Evolutionary conservation across 2,888 invertebrate genomes (phyloP).

Genomic region (Eristalis intricaria): DNA sequence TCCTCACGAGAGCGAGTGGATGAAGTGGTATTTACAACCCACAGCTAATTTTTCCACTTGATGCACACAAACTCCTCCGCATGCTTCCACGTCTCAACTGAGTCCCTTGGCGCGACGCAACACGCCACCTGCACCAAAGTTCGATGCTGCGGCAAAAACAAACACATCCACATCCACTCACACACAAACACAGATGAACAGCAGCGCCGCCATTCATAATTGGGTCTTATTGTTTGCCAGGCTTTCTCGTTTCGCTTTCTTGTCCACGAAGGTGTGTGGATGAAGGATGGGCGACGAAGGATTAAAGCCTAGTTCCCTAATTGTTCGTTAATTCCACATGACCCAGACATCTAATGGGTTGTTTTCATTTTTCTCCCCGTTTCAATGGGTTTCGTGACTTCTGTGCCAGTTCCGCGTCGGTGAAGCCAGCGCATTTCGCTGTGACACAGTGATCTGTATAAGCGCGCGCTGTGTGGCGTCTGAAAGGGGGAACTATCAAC

Average conservation of each 20-base stretch:
- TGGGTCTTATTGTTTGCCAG: constrained; percentile 2
- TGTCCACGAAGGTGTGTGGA: not conserved
- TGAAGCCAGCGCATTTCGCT: constrained; percentile 21
- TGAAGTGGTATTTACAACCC: not conserved
- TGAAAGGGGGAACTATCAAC: not conserved
- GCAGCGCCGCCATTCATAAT: not conserved
- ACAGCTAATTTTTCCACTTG: constrained; percentile 3
- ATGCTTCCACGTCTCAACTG: not conserved
- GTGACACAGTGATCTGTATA: constrained; percentile 32
- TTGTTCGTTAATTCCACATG: constrained; percentile 47
- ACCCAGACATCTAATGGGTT: constrained; percentile 55
- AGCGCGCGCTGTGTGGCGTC: not conserved
- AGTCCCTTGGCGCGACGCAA: not conserved
- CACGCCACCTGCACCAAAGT: constrained; percentile 3
- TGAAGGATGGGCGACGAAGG: not conserved
- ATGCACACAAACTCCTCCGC: not conserved
- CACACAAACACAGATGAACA: too few relatives aligned
- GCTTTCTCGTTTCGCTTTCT: not conserved
- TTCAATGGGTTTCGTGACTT: not conserved
- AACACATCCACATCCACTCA: too few relatives aligned
- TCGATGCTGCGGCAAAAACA: not conserved
- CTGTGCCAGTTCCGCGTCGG: constrained; percentile 29
- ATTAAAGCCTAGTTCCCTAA: constrained; percentile 38
- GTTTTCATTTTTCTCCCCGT: not conserved
- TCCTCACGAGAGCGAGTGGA: not conserved